Evolutionary conservation across 2,113 vertebrate species (phyloP), one percentile per base, ranked within the genome.

Genomic region (Myxocyprinus asiaticus): DNA sequence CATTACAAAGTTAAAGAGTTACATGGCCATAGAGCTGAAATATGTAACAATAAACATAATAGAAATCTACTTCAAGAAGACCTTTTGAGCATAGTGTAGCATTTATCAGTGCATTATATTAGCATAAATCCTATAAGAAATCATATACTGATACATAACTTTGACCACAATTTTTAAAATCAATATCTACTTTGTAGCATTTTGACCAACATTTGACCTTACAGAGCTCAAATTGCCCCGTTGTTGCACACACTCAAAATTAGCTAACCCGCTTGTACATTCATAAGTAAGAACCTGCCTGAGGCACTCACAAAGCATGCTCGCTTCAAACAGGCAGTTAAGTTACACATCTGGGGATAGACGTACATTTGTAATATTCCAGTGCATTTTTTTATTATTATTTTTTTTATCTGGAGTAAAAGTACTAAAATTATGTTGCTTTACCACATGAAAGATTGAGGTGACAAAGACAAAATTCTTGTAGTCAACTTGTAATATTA

Each of bases 381-480:
- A 83, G 72, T 83, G 77, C 61, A 76, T 48, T 48, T n/a, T n/a
- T n/a, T n/a, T n/a, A n/a, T n/a, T n/a, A n/a, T n/a, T n/a, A n/a
- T n/a, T n/a, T n/a, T 76, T 64, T 76, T 50, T 11, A 73, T 51
- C 17, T 50, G 64, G 22, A 67, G 69, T 53, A 75, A 61, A 47
- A 48, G 55, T 73, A 33, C 22, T 33, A 33, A 33, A 33, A 33
- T 33, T 33, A 33, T 33, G 22, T 33, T 33, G 22, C 3, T 33
- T 33, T 33, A 33, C 22, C 22, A 33, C 22, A 33, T 33, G 22
- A 33, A 33, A 33, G 22, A 33, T 33, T 33, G 22, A 33, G 22
- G 22, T 33, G 22, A 33, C 22, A 33, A 33, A 33, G 22, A 33
- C 22, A 33, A 33, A 33, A 1, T 33, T 33, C n/a, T n/a, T n/a